Evolutionary conservation across 2,113 vertebrate genomes (phyloP), one percentile per base, ranked within the genome.

Genomic region (Pampusana beccarii): DNA sequence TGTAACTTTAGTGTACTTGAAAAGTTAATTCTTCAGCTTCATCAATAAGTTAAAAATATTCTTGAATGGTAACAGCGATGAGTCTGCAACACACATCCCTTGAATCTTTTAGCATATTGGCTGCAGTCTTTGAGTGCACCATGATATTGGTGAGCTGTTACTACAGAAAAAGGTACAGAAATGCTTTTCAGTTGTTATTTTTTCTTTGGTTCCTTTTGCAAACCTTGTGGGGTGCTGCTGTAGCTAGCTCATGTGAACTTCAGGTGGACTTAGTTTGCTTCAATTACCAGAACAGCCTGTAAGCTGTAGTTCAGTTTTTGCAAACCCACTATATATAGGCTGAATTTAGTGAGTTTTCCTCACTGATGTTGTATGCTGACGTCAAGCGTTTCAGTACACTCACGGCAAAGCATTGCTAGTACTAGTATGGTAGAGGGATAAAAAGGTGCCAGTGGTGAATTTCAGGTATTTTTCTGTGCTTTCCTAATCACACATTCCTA

Each of bases 401-500:
- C 5, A 36, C 21, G 29, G 17, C 11, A 65, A 91, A 86, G 11
- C 6, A 7, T 25, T 58, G 8, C 13, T 80, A 42, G 31, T 54
- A 36, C 14, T 34, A 84, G 36, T 3, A 28, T 9, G 14, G 11
- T 9, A 69, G 34, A 60, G 6, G 4, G 4, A 9, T 26, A 54
- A 21, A 74, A 90, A 65, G 11, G 9, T 10, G 12, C 4, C 51
- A 53, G 2, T 34, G 14, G 25, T 50, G 46, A 70, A 64, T 74
- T 51, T 72, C 20, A 46, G 33, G 7, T 12, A 60, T 33, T 83
- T 56, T 92, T 51, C 26, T 72, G 5, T 53, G 8, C 57, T 69
- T 67, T 25, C 7, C 15, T 56, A n/a, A 29, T 26, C 5, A 50
- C 23, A 26, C 3, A 18, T 31, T 42, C 16, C n/a, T 0, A 0